phyloP scores from a whole-genome alignment of 2,797 vertebrate genomes.

The Rhinichthys osculus region DNA sequence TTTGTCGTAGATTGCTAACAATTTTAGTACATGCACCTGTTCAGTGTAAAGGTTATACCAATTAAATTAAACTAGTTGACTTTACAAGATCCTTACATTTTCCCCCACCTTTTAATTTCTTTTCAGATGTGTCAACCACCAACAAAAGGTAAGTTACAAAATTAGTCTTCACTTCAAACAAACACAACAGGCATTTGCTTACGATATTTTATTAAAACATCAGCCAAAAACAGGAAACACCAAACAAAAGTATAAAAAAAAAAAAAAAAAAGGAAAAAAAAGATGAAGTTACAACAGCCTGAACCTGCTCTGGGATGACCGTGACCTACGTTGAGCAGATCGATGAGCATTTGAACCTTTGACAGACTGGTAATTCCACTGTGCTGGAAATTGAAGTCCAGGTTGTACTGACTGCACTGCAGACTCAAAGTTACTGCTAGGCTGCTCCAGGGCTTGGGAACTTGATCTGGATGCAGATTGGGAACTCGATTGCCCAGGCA shows the following conservation, averaged over 20 bases:
- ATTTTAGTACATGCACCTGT: background rate
- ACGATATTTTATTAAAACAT: conserved; percentile 7
- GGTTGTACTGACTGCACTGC: background rate
- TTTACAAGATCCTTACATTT: too few species aligned
- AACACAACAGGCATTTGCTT: background rate
- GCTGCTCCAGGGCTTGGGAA: background rate
- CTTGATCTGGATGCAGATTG: background rate
- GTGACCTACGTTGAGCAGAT: background rate
- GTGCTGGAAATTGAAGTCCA: background rate
- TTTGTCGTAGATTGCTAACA: background rate
- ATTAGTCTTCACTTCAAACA: background rate
- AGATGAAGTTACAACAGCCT: too few species aligned
- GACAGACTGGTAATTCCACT: background rate
- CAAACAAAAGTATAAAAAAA: background rate
- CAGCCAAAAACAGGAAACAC: background rate
- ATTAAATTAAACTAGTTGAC: background rate
- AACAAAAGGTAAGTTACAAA: background rate
- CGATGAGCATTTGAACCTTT: background rate
- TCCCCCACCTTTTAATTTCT: background rate
- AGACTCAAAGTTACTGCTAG: background rate
- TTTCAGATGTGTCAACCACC: background rate
- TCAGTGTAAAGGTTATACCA: background rate
- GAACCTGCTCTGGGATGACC: background rate
- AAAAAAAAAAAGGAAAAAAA: too few species aligned
- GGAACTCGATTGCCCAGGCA: background rate